Conservation (phyloP, 2,113 vertebrate genomes). For the Rhinoptilus africanus region DNA sequence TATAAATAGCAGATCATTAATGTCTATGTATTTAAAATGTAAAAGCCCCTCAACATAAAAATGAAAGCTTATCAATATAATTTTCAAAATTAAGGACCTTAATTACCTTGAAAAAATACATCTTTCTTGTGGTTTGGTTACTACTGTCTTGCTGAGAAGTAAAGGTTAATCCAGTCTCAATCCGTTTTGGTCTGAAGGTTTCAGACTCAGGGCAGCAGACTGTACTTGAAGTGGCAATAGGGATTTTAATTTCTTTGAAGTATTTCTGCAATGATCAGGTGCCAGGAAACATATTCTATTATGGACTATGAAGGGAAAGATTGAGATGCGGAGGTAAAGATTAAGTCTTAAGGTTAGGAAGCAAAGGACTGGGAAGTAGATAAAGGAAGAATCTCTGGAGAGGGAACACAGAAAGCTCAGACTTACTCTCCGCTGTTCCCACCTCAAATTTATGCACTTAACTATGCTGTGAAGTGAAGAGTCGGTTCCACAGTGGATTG, state of each 20-base stretch:
- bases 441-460: background rate
- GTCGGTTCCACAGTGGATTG: background rate
- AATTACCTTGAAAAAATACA: background rate
- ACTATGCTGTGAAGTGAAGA: background rate
- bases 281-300: background rate
- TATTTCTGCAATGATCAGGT: background rate
- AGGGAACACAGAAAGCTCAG: background rate
- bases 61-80: background rate
- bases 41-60: background rate
- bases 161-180: background rate
- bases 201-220: background rate
- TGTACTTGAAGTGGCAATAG: background rate
- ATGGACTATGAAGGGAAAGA: background rate
- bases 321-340: background rate
- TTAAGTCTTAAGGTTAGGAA: background rate
- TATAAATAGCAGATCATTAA: background rate
- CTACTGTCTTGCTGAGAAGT: background rate
- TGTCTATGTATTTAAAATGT: background rate
- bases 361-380: background rate
- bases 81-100: background rate
- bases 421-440: background rate
- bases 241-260: background rate
- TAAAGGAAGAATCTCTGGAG: background rate
- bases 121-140: background rate
- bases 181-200: background rate